Evolutionary conservation across 35 echinoderm and acorn worm genomes (phyloP).

Genomic region (Holothuria glaberrima): DNA sequence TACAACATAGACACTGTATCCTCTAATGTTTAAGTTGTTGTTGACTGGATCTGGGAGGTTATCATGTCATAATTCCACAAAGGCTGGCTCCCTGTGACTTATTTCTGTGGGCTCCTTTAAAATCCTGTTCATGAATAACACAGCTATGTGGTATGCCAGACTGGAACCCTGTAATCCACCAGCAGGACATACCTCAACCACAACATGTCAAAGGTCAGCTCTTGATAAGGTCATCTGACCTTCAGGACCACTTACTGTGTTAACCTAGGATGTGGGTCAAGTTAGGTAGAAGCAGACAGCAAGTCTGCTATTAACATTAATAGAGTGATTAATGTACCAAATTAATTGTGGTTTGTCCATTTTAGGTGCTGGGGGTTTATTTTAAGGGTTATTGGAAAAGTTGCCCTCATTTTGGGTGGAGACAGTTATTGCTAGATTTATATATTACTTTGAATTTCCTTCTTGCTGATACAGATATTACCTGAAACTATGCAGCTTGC

Average conservation of each 20-base stretch:
- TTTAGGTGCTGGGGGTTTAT: no score
- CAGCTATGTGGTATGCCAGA: conserved; percentile 29
- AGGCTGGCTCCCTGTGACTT: background rate
- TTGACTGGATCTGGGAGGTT: no score
- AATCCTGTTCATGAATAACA: background rate
- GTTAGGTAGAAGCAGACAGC: conserved; percentile 25
- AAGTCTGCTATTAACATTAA: background rate
- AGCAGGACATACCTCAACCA: background rate
- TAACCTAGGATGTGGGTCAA: conserved; percentile 17
- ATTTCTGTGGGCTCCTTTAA: conserved; percentile 23
- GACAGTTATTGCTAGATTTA: no score
- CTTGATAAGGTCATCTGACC: conserved; percentile 34
- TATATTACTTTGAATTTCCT: no score
- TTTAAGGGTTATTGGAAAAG: no score
- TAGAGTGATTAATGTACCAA: background rate
- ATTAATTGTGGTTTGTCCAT: no score
- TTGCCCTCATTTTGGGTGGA: no score
- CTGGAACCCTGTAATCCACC: background rate
- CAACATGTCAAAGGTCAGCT: conserved; percentile 15
- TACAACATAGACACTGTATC: no score
- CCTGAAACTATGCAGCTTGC: no score
- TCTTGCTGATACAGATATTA: no score
- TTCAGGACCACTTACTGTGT: conserved; percentile 27
- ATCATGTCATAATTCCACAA: no score
- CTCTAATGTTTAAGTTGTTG: no score